Percentiles rank a stretch among this genome's conserved stretches.
Evolutionary conservation across 2,888 invertebrate species (phyloP).

Genomic region (Drosophila maculinotata): DNA sequence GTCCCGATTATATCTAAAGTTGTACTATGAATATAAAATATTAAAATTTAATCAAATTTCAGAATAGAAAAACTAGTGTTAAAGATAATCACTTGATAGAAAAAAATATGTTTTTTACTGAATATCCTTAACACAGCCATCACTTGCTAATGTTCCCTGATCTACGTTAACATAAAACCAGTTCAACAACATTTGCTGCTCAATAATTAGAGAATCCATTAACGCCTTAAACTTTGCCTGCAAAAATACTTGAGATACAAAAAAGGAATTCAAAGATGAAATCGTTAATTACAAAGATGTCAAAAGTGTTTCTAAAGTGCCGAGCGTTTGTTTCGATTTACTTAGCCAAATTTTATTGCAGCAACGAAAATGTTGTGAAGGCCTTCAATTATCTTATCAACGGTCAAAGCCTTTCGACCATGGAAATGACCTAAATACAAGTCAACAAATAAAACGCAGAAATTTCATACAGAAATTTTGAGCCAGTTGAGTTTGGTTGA

Average conservation of each 20-base stretch:
- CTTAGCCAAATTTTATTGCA: no score
- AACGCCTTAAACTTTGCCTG: conserved; percentile 4
- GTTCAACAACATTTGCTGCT: conserved; percentile 13
- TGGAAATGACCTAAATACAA: conserved; percentile 20
- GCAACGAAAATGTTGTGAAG: conserved; percentile 4
- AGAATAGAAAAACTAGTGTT: no score
- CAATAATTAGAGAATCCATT: conserved; percentile 31
- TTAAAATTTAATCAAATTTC: no score
- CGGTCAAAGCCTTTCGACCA: conserved; percentile 33
- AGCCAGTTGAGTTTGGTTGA: conserved; percentile 21
- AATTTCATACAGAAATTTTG: conserved; percentile 8
- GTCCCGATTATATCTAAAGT: no score
- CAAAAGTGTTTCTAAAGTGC: conserved; percentile 9
- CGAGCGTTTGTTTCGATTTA: not conserved
- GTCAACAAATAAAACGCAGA: conserved; percentile 17
- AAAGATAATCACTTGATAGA: no score
- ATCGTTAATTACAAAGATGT: conserved; percentile 33
- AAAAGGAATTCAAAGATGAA: conserved; percentile 14
- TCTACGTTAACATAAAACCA: conserved; percentile 21
- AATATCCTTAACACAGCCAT: not conserved
- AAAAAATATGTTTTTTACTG: no score
- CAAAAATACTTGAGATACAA: not conserved
- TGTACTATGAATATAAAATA: not conserved
- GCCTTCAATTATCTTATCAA: conserved; percentile 60
- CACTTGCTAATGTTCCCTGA: conserved; percentile 9